phyloP scores from a whole-genome alignment of 2,113 vertebrate genomes.

The Saguinus midas region DNA sequence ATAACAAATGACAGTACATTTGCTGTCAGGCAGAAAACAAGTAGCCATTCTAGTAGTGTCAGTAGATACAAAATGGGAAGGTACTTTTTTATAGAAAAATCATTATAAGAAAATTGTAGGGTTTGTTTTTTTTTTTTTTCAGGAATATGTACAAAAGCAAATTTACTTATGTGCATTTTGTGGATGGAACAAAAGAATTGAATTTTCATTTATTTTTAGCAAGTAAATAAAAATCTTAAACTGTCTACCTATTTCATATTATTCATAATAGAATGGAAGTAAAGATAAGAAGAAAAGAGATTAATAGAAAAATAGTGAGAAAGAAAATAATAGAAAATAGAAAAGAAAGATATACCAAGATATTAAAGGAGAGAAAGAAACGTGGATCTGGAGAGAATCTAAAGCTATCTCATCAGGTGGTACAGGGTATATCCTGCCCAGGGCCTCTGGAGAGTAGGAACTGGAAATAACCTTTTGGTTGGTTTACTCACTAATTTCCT shows the following conservation, averaged over 20 bases:
- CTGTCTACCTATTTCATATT: neutral
- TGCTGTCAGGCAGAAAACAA: neutral
- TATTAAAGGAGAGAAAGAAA: neutral
- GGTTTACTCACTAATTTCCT: neutral
- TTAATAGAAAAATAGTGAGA: neutral
- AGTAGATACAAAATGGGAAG: neutral
- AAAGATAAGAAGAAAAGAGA: neutral
- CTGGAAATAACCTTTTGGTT: neutral
- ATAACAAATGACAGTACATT: neutral
- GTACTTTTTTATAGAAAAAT: conserved; percentile 17
- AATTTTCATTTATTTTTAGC: neutral
- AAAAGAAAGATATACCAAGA: neutral
- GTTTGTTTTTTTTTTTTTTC: neutral
- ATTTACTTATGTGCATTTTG: neutral
- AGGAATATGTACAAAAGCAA: neutral
- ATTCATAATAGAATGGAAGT: neutral
- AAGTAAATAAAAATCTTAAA: neutral
- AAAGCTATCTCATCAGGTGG: neutral
- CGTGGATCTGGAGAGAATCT: neutral
- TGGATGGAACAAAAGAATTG: neutral
- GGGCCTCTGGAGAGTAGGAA: neutral
- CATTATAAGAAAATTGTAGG: neutral
- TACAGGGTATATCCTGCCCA: neutral
- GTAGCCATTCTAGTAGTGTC: neutral
- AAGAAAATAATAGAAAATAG: neutral